Conservation (phyloP, 2,797 vertebrate genomes). For the Limnodromus scolopaceus region DNA sequence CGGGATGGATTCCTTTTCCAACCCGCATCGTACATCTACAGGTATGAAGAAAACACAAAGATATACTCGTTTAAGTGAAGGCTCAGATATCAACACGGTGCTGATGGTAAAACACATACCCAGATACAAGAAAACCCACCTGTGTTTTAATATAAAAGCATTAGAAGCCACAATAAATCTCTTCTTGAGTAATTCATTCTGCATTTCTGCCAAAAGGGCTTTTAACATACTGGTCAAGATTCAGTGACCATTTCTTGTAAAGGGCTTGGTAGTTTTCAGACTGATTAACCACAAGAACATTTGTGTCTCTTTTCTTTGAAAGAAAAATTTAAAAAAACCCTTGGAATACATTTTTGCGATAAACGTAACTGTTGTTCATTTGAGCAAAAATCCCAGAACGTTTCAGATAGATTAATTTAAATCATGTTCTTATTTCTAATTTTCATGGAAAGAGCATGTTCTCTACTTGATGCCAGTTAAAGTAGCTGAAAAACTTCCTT, state of each 20-base stretch:
- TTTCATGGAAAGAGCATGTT: background rate
- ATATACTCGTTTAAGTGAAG: background rate
- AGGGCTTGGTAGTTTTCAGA: background rate
- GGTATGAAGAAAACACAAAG: background rate
- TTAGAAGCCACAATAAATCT: background rate
- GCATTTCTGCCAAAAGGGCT: background rate
- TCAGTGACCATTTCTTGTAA: background rate
- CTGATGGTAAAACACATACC: background rate
- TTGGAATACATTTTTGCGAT: background rate
- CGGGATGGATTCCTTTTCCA: constrained; percentile 94
- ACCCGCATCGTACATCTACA: constrained; percentile 94
- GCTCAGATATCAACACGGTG: background rate
- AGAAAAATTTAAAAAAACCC: background rate
- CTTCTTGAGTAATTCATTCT: background rate
- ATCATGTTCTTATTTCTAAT: background rate
- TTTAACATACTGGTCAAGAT: background rate
- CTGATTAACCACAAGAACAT: fast-evolving
- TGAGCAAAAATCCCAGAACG: background rate
- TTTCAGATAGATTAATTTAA: background rate
- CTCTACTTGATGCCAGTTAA: background rate
- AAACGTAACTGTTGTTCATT: background rate
- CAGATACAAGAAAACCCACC: background rate
- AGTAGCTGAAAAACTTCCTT: background rate
- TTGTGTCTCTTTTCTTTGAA: background rate
- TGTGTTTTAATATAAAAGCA: background rate